Base-by-base conservation (phyloP, 2,113 vertebrate genomes). In the Papio anubis region DNA sequence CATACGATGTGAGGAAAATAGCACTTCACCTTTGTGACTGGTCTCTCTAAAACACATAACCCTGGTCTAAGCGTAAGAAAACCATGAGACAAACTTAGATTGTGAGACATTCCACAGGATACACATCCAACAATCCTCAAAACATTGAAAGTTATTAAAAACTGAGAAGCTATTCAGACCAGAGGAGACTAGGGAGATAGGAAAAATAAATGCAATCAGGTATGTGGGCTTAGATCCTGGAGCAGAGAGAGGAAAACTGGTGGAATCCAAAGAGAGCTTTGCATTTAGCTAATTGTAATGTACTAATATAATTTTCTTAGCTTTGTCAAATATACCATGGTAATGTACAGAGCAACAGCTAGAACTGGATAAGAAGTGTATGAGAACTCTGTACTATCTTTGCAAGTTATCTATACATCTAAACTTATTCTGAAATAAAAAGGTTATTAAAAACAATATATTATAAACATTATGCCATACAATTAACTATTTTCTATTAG, bases 381-480 rank as follows among this genome's bases (percentile, higher is more conserved):
- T 38, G 25, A 8, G 16, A 32, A 79, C 32, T 73, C 40, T 70
- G 17, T 61, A 70, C 40, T 38, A 61, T 50, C 57, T 72, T 45
- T 84, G 21, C 2, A 79, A 50, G 48, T 61, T 81, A 78, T 89
- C 64, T 72, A 40, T 11, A 81, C 32, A 43, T 79, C 25, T 82
- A 90, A 88, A 82, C 59, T 78, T 68, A 82, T 57, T 86, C 21
- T 66, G 10, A 86, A 32, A 78, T 45, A 45, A 21, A 94, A 35
- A n/a, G 3, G 1, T 72, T 76, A 52, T 85, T 95, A 8, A 12
- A 87, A 95, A 88, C 2, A 96, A 52, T 57, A 11, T 30, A 8
- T 45, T 83, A 64, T 70, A 30, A 90, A n/a, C 52, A 81, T 27
- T 52, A 27, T 90, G 13, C 72, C 83, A 73, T 25, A 82, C 1